Base-by-base conservation (phyloP, 2,888 invertebrate species). In the Panopea generosa region DNA sequence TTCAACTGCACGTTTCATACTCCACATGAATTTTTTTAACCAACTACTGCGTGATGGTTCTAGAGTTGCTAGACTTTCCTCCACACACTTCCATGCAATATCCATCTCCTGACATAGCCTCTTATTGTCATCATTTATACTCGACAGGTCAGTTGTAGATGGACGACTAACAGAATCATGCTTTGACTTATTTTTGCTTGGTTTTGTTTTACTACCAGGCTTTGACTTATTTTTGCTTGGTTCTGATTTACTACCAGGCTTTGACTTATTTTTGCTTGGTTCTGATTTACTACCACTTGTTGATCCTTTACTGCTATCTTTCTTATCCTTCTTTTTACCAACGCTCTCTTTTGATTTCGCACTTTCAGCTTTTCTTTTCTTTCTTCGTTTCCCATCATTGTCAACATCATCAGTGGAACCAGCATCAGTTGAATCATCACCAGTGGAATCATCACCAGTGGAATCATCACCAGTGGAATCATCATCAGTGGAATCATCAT, bases 81-180 rank as follows among this genome's bases (percentile, higher is more conserved):
- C 69, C 0, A 77, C 77, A 73, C 77, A 77, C 52, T 38, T 29
- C 77, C 77, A 77, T n/a, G 72, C 72, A 6, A 22, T 18, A 27
- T 61, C 55, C 22, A 73, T 55, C 47, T 69, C 60, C 4, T 7
- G 18, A 55, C 77, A 77, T 14, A 68, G n/a, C n/a, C 50, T 52
- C 16, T 67, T 47, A 63, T 9, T 49, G 27, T 65, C 53, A 20
- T 72, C 55, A 40, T 49, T 40, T 6, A 40, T n/a, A n/a, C n/a
- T n/a, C n/a, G n/a, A n/a, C n/a, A n/a, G n/a, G n/a, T n/a, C n/a
- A n/a, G n/a, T n/a, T n/a, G n/a, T n/a, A n/a, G n/a, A n/a, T n/a
- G n/a, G n/a, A n/a, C n/a, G n/a, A n/a, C n/a, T n/a, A n/a, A n/a
- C n/a, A n/a, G n/a, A n/a, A n/a, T n/a, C n/a, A n/a, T n/a, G n/a